Conservation (phyloP, 2,113 vertebrate genomes). For the Pristiophorus japonicus region DNA sequence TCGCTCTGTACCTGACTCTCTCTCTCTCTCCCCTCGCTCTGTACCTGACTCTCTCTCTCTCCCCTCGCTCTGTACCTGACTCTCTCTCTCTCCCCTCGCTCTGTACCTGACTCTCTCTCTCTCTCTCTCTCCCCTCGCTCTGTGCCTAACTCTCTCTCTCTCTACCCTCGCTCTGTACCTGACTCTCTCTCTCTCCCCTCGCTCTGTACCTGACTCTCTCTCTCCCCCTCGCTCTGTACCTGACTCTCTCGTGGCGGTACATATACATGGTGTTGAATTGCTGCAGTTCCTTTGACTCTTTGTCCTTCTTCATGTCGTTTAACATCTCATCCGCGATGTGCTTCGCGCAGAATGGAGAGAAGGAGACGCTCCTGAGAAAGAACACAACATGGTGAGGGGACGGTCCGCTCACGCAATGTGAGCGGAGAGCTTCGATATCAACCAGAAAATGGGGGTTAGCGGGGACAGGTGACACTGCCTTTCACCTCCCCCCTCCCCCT, state of each 20-base stretch:
- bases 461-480: too few relatives aligned
- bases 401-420: background rate
- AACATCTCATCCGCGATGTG: constrained; percentile 96
- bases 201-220: background rate
- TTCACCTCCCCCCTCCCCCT: too few relatives aligned
- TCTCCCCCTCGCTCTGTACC: background rate
- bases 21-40: background rate
- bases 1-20: too few relatives aligned
- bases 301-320: constrained; percentile 87
- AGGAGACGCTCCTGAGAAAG: constrained; percentile 75
- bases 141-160: background rate
- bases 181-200: background rate
- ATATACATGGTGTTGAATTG: constrained; percentile 99
- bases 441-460: too few relatives aligned
- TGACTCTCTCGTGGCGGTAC: constrained; percentile 95
- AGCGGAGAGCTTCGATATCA: too few relatives aligned
- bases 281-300: constrained; percentile 79
- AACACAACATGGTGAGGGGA: background rate
- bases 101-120: background rate
- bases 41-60: background rate
- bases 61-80: background rate
- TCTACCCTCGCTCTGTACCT: too few relatives aligned
- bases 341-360: constrained; percentile 88
- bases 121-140: background rate
- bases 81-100: background rate